Conservation (phyloP, 1,140 invertebrate genomes). For the Vollenhovia emeryi region DNA sequence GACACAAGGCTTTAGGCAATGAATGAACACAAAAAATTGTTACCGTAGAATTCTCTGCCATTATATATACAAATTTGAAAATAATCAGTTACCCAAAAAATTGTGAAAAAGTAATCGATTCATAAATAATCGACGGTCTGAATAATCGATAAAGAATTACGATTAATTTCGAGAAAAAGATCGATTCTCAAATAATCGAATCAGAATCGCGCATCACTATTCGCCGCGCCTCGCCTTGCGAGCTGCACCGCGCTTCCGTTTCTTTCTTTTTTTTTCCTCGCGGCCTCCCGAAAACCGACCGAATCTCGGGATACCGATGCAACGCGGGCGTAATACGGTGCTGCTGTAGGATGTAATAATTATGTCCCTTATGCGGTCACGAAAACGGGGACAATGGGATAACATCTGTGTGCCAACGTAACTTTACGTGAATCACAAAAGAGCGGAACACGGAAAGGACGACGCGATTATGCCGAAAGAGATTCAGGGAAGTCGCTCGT, state of each 20-base stretch:
- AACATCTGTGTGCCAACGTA: neutral
- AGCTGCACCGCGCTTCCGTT: conserved; percentile 42
- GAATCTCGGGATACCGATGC: conserved; percentile 34
- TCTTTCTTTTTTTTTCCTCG: conserved; percentile 16
- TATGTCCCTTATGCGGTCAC: neutral
- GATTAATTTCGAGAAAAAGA: too few relatives aligned
- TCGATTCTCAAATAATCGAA: too few relatives aligned
- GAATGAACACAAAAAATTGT: too few relatives aligned
- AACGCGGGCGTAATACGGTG: conserved; percentile 16
- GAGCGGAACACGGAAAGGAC: neutral
- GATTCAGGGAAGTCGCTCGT: neutral
- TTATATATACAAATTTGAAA: too few relatives aligned
- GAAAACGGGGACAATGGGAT: conserved; percentile 1
- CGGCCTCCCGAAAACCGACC: neutral
- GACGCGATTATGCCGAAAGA: neutral
- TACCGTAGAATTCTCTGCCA: too few relatives aligned
- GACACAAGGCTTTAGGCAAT: too few relatives aligned
- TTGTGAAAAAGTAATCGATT: too few relatives aligned
- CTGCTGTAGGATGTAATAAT: conserved; percentile 10
- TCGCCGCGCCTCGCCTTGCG: conserved; percentile 39
- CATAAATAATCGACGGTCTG: too few relatives aligned
- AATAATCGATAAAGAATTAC: too few relatives aligned
- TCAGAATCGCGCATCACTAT: too few relatives aligned
- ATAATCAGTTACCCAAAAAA: too few relatives aligned
- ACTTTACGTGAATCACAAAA: neutral